Evolutionary conservation across 2,113 vertebrate species (phyloP), one percentile per base, ranked within the genome.

Genomic region (Chamaetylas fuelleborni): DNA sequence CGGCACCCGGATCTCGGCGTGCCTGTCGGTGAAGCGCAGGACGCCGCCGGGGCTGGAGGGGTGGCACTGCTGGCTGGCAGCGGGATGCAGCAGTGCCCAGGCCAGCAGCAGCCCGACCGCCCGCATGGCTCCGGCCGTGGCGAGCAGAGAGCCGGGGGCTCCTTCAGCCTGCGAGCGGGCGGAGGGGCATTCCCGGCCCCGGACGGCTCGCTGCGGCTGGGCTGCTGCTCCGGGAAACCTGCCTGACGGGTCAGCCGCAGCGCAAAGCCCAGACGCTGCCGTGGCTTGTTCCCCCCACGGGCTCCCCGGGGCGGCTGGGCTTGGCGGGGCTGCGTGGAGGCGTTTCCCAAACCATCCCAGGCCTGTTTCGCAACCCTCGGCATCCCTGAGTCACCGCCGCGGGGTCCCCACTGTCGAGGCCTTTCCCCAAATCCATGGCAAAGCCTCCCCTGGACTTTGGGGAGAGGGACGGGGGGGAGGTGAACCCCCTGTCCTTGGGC

Each of bases 171-270:
- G 70, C 16, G 9, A 80, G 70, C 47, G 4, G 61, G 34, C 9
- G 1, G 22, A 85, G 54, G 36, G 78, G 11, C 92, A 94, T 96
- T 45, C 72, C 89, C 9, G 33, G 40, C 19, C 18, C 81, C 2
- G 43, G 43, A 38, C 17, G 58, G 66, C n/a, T 93, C 51, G 84
- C 95, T 92, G 71, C 47, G 43, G 66, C 77, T 20, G 62, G 7
- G 92, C 61, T 85, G 33, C 89, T 50, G 79, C 38, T 78, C 67
- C 43, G 45, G 51, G 73, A 97, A 98, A 98, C 98, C 97, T 79
- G 98, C 95, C 92, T 5, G 74, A 98, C 98, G 31, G 97, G 98
- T 98, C 95, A 64, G 86, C 77, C 11, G 78, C 95, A 31, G 8
- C 1, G 24, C 54, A 60, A n/a, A 93, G 95, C 95, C 90, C 95